A percentile compares a stretch with the other conserved stretches of the same genome.
phyloP scores from a whole-genome alignment of 37 sponge, comb jelly and placozoan genomes.

The Cladorhizidae sp. region DNA sequence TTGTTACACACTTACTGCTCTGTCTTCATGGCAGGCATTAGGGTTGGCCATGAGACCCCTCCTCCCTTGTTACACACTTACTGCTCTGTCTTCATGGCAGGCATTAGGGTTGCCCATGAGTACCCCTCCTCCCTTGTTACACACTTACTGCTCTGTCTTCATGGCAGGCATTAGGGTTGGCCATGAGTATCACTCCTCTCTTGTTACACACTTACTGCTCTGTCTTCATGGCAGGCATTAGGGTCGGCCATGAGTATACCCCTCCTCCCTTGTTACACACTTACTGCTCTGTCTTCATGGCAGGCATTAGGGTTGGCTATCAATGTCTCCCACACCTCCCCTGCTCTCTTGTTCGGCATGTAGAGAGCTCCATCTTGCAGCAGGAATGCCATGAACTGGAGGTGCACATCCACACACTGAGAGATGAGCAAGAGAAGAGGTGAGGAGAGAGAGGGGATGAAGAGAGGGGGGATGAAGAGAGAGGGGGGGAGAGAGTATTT shows the following conservation, averaged over 20 bases:
- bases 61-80: too few species aligned
- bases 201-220: constrained; percentile 71
- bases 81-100: constrained; percentile 74
- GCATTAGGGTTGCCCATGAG: constrained; percentile 68
- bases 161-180: constrained; percentile 71
- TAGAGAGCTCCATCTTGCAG: constrained; percentile 83
- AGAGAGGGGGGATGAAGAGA: too few species aligned
- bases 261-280: too few species aligned
- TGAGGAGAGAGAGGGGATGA: too few species aligned
- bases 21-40: too few species aligned
- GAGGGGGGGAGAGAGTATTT: constrained; percentile 15
- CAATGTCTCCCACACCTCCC: constrained; percentile 85
- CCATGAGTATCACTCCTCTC: constrained; percentile 76
- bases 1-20: too few species aligned
- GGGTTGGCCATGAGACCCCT: too few species aligned
- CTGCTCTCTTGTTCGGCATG: constrained; percentile 69
- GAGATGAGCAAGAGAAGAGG: neutral
- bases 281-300: constrained; percentile 67
- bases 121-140: too few species aligned
- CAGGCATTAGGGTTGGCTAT: constrained; percentile 74
- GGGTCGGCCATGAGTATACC: constrained; percentile 71
- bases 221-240: constrained; percentile 67
- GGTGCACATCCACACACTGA: constrained; percentile 73
- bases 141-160: constrained; percentile 69
- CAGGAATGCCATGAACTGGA: constrained; percentile 77